Evolutionary conservation across 1,140 invertebrate genomes (phyloP).

Genomic region (Euborellia annulipes): DNA sequence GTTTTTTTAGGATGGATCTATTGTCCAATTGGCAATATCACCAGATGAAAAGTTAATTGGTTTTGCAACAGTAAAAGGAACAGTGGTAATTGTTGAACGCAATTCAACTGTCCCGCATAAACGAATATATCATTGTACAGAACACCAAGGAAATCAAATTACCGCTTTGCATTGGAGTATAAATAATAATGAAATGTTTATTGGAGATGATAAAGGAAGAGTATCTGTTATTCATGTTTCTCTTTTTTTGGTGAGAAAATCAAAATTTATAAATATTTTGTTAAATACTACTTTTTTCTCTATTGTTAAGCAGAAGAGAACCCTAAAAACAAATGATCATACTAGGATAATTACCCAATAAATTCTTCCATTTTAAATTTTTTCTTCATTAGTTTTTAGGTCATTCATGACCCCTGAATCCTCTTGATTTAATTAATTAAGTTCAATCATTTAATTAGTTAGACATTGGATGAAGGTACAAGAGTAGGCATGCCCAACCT

Average conservation of each 20-base stretch:
- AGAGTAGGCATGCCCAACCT: too few species aligned
- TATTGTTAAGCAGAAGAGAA: too few species aligned
- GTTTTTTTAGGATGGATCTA: constrained; percentile 44
- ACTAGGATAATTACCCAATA: too few species aligned
- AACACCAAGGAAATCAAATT: constrained; percentile 42
- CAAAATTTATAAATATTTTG: too few species aligned
- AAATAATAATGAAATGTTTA: constrained; percentile 40
- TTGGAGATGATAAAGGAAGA: constrained; percentile 46
- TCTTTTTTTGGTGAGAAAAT: constrained; percentile 47
- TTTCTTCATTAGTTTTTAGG: too few species aligned
- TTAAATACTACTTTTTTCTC: too few species aligned
- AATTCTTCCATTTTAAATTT: too few species aligned
- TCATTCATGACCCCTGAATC: too few species aligned
- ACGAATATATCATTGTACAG: constrained; percentile 16
- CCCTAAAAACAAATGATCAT: too few species aligned
- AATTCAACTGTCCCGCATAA: constrained; percentile 1
- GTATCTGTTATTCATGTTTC: constrained; percentile 45
- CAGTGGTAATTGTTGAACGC: constrained; percentile 39
- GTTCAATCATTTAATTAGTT: too few species aligned
- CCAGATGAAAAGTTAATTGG: constrained; percentile 56
- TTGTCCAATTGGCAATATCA: constrained; percentile 48
- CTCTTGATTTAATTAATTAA: too few species aligned
- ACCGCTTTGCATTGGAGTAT: constrained; percentile 49
- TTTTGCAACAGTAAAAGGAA: constrained; percentile 46
- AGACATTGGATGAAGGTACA: too few species aligned